Percentiles rank a stretch among this genome's conserved stretches.
phyloP scores from a whole-genome alignment of 2,888 invertebrate genomes.

The Drosophila seclusa region DNA sequence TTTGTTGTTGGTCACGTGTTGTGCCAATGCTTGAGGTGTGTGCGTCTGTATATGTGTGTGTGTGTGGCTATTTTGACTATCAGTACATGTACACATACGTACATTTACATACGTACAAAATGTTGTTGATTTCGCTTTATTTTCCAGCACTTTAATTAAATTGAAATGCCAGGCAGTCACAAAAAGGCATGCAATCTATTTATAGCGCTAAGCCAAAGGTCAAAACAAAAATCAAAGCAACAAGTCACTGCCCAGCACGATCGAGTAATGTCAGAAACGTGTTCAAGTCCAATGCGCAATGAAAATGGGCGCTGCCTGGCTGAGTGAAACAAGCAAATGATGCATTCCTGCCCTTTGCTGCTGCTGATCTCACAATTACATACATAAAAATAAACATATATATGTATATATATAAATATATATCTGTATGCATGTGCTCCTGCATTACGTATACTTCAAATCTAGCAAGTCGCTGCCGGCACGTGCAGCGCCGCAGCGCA shows the following conservation, averaged over 20 bases:
- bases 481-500: slow-evolving; percentile 44
- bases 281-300: slow-evolving; percentile 51
- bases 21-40: slow-evolving; percentile 65
- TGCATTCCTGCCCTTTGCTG: slow-evolving; percentile 45
- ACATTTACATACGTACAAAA: neutral
- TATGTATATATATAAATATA: neutral
- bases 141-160: slow-evolving; percentile 70
- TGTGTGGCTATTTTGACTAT: slow-evolving; percentile 28
- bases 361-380: slow-evolving; percentile 29
- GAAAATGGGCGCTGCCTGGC: slow-evolving; percentile 51
- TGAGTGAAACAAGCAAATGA: slow-evolving; percentile 16
- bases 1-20: slow-evolving; percentile 82
- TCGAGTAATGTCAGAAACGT: slow-evolving; percentile 69
- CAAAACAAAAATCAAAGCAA: slow-evolving; percentile 56
- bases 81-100: slow-evolving; percentile 2
- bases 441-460: slow-evolving; percentile 4
- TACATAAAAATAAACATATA: neutral
- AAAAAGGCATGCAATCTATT: slow-evolving; percentile 56
- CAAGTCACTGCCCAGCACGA: slow-evolving; percentile 54
- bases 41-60: slow-evolving; percentile 24
- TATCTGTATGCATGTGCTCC: slow-evolving; percentile 1
- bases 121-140: slow-evolving; percentile 41
- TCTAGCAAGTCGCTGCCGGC: slow-evolving; percentile 10
- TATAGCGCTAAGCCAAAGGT: slow-evolving; percentile 67
- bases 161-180: slow-evolving; percentile 53